A percentile compares a stretch with the other conserved stretches of the same genome.
Conservation (phyloP, 2,888 invertebrate species). For the Standfussiana lucernea region DNA sequence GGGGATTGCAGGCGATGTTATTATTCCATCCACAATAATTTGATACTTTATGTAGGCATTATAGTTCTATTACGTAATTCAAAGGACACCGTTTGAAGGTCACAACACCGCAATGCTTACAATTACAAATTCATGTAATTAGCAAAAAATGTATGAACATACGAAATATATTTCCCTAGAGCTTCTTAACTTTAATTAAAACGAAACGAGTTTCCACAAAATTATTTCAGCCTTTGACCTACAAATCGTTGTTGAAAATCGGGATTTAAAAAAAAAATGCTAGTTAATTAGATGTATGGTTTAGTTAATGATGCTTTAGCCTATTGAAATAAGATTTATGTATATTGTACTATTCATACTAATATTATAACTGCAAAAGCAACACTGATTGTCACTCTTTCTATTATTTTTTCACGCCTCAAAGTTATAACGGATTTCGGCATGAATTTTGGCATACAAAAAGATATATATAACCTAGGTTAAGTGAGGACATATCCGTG, state of each 20-base stretch:
- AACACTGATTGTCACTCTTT: not conserved
- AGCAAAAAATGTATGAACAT: slow-evolving; percentile 28
- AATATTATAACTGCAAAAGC: not conserved
- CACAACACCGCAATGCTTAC: slow-evolving; percentile 13
- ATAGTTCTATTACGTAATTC: not conserved
- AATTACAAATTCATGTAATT: slow-evolving; percentile 29
- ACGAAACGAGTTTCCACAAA: slow-evolving; percentile 44
- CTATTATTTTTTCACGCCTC: not conserved
- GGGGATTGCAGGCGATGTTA: no score
- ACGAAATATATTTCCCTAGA: slow-evolving; percentile 54
- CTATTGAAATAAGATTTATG: no score
- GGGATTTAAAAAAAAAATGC: slow-evolving; percentile 6
- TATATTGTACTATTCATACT: not conserved
- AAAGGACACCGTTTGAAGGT: slow-evolving; percentile 17
- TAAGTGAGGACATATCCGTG: not conserved
- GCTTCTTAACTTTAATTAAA: slow-evolving; percentile 47
- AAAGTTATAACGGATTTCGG: not conserved
- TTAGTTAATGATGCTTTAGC: not conserved
- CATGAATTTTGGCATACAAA: not conserved
- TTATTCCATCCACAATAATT: not conserved
- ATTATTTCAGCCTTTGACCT: slow-evolving; percentile 43
- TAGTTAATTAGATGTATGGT: slow-evolving; percentile 9
- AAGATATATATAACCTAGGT: not conserved
- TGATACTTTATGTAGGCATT: not conserved
- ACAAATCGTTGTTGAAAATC: slow-evolving; percentile 32